Evolutionary conservation across 1,140 invertebrate genomes (phyloP).

Genomic region (Prorops nasuta): DNA sequence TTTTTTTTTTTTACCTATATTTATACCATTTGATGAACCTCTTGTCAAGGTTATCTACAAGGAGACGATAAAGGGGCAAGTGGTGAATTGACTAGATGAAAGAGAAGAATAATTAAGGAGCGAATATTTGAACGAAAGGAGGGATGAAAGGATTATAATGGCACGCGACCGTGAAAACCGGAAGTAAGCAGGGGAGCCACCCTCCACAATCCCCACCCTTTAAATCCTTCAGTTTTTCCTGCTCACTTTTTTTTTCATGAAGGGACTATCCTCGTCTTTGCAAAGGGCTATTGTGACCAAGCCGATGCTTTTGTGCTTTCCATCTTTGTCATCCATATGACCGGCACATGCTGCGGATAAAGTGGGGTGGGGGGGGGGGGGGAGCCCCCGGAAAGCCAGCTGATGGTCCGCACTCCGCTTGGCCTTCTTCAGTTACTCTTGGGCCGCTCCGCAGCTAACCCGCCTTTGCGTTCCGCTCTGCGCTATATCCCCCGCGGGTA

Average conservation of each 20-base stretch:
- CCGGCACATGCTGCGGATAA: background rate
- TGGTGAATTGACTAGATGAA: background rate
- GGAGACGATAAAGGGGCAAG: no score
- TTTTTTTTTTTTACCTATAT: no score
- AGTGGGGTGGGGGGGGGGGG: background rate
- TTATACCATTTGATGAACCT: no score
- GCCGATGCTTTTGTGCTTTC: no score
- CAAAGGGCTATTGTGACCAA: no score
- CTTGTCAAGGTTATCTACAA: no score
- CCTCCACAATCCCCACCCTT: no score
- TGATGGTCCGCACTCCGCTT: conserved; percentile 29
- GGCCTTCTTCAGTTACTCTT: conserved; percentile 35
- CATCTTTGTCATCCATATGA: background rate
- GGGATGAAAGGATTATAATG: conserved; percentile 8
- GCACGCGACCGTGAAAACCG: conserved; percentile 6
- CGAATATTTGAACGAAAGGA: no score
- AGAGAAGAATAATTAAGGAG: no score
- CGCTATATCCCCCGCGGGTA: background rate
- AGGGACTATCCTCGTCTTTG: no score
- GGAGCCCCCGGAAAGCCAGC: conserved; percentile 31
- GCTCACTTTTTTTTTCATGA: no score
- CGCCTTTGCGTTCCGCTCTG: background rate
- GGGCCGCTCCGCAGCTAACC: conserved; percentile 24
- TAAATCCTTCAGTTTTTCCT: no score
- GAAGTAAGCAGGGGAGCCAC: background rate